A percentile compares a stretch with the other conserved stretches of the same genome.
Evolutionary conservation across 2,113 vertebrate genomes (phyloP).

Genomic region (Alectura lathami): DNA sequence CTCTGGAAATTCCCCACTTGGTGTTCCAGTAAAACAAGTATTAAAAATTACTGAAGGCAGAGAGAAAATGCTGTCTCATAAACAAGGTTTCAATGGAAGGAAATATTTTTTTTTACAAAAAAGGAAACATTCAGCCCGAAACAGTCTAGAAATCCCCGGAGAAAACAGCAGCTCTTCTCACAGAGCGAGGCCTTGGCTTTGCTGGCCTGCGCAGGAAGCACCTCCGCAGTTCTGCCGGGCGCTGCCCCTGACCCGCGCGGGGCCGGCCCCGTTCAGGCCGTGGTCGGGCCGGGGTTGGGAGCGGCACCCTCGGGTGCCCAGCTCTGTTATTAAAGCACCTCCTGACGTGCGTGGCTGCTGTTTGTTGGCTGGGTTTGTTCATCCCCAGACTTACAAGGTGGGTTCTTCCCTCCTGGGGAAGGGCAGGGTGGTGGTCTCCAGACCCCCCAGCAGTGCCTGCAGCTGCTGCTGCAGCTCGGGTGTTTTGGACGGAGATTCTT

Average conservation of each 20-base stretch:
- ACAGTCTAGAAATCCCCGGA: background rate
- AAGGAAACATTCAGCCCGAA: constrained; percentile 2
- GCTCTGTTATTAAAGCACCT: too few species aligned
- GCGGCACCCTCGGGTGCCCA: too few species aligned
- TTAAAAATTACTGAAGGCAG: background rate
- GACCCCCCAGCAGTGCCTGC: too few species aligned
- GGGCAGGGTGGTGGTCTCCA: too few species aligned
- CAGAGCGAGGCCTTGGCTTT: background rate
- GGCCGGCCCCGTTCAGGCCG: too few species aligned
- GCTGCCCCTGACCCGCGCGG: too few species aligned
- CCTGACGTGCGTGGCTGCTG: background rate
- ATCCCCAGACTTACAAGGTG: too few species aligned
- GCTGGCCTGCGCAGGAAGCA: background rate
- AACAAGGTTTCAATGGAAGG: constrained; percentile 16
- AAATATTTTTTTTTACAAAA: background rate
- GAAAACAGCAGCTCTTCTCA: background rate
- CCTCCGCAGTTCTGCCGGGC: background rate
- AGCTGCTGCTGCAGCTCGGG: too few species aligned
- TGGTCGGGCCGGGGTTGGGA: too few species aligned
- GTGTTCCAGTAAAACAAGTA: constrained; percentile 36
- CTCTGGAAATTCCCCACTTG: constrained; percentile 36
- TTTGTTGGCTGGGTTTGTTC: too few species aligned
- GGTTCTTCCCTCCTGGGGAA: background rate
- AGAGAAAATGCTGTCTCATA: constrained; percentile 5
- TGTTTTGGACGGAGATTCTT: background rate